These are phyloP conservation scores for Potorous gilbertii DNA, from an alignment of 2,797 vertebrate species.

Conservation along the genomic window DNA sequence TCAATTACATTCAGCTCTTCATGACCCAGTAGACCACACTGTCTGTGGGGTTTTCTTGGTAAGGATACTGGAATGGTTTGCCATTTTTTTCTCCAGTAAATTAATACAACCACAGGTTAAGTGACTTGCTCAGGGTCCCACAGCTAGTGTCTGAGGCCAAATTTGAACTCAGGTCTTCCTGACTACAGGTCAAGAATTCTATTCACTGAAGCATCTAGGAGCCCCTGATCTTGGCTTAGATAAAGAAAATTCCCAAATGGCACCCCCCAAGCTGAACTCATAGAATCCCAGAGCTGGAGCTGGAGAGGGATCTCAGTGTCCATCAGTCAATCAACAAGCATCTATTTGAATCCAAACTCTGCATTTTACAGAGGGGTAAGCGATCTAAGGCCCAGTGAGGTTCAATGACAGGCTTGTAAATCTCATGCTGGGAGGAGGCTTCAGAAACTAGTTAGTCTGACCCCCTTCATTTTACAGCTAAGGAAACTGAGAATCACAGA, in stretches of 20 bases:
- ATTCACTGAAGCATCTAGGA: background rate
- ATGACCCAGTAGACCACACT: background rate
- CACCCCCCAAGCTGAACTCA: background rate
- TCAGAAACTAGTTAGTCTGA: background rate
- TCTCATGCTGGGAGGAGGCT: background rate
- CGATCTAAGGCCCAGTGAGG: background rate
- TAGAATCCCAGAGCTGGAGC: background rate
- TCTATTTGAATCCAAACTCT: background rate
- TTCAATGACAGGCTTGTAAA: background rate
- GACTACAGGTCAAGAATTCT: background rate
- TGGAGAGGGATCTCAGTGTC: background rate
- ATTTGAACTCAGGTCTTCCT: background rate
- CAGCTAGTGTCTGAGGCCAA: background rate
- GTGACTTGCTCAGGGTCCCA: background rate
- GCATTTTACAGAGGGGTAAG: background rate
- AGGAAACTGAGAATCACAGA: background rate
- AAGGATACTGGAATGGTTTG: background rate
- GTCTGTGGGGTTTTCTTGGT: background rate
- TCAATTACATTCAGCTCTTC: background rate
- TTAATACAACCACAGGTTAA: background rate
- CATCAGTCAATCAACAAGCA: background rate
- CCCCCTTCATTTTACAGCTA: background rate
- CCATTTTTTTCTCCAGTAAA: background rate
- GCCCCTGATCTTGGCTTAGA: background rate
- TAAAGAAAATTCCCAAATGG: background rate